phyloP scores from a whole-genome alignment of 2,888 invertebrate species.

The Leucophenga maculata region DNA sequence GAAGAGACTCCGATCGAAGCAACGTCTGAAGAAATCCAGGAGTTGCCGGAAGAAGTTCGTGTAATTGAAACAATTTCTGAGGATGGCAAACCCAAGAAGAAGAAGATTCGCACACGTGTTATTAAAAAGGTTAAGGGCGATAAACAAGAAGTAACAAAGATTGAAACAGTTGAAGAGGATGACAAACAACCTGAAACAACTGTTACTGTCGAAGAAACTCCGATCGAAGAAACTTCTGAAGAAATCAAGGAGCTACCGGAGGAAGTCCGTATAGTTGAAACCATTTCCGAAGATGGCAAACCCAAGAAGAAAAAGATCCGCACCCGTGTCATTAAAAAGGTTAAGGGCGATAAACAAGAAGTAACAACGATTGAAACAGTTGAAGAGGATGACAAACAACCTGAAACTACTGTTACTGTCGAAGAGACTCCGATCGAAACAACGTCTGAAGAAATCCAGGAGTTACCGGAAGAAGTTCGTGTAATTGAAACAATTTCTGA shows the following conservation, averaged over 20 bases:
- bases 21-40: conserved; percentile 34
- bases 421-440: conserved; percentile 27
- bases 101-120: conserved; percentile 62
- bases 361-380: conserved; percentile 30
- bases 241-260: conserved; percentile 40
- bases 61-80: conserved; percentile 68
- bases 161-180: conserved; percentile 61
- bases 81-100: conserved; percentile 44
- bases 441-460: conserved; percentile 22
- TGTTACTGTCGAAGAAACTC: conserved; percentile 45
- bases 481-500: conserved; percentile 27
- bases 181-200: conserved; percentile 68
- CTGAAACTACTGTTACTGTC: conserved; percentile 30
- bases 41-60: conserved; percentile 46
- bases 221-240: conserved; percentile 37
- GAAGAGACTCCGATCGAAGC: conserved; percentile 37
- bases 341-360: conserved; percentile 31
- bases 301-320: conserved; percentile 30
- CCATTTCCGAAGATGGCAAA: conserved; percentile 29
- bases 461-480: conserved; percentile 28
- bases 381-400: conserved; percentile 32
- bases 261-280: conserved; percentile 30
- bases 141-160: conserved; percentile 66
- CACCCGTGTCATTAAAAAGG: conserved; percentile 31
- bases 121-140: conserved; percentile 67